These are phyloP conservation scores for Hesperia comma DNA, from an alignment of 2,888 invertebrate species.

Conservation along the genomic window DNA sequence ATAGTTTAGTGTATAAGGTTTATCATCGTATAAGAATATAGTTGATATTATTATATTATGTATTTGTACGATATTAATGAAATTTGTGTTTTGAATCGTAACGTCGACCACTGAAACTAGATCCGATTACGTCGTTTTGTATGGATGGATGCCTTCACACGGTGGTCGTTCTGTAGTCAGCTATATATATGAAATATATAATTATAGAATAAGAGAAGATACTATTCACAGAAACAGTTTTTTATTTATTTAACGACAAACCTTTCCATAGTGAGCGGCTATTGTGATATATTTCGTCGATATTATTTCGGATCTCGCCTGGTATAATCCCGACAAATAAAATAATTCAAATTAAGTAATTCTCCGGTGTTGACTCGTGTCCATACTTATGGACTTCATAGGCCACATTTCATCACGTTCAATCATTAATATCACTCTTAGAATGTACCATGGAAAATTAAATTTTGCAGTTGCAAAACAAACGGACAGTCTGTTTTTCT, in stretches of 20 bases:
- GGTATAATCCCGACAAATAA: too few species aligned
- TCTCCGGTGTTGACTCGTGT: too few species aligned
- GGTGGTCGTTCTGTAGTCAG: constrained; percentile 59
- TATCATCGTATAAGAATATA: constrained; percentile 63
- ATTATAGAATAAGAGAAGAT: constrained; percentile 68
- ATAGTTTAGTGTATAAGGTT: constrained; percentile 57
- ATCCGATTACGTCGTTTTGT: constrained; percentile 12
- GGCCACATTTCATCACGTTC: too few species aligned
- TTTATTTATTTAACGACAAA: constrained; percentile 50
- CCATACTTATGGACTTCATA: too few species aligned
- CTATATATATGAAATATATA: constrained; percentile 66
- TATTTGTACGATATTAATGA: constrained; percentile 72
- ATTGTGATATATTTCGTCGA: too few species aligned
- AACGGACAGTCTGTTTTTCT: too few species aligned
- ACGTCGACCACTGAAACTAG: constrained; percentile 44
- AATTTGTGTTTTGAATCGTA: constrained; percentile 75
- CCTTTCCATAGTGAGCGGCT: neutral
- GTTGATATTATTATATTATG: constrained; percentile 59
- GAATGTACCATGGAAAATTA: too few species aligned
- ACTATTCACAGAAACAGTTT: constrained; percentile 68
- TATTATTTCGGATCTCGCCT: too few species aligned
- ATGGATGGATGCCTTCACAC: constrained; percentile 10
- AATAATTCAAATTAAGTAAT: too few species aligned
- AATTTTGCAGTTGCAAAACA: too few species aligned
- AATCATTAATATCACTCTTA: too few species aligned